Evolutionary conservation across 2,888 invertebrate species (phyloP).

Genomic region (Myathropa florea): DNA sequence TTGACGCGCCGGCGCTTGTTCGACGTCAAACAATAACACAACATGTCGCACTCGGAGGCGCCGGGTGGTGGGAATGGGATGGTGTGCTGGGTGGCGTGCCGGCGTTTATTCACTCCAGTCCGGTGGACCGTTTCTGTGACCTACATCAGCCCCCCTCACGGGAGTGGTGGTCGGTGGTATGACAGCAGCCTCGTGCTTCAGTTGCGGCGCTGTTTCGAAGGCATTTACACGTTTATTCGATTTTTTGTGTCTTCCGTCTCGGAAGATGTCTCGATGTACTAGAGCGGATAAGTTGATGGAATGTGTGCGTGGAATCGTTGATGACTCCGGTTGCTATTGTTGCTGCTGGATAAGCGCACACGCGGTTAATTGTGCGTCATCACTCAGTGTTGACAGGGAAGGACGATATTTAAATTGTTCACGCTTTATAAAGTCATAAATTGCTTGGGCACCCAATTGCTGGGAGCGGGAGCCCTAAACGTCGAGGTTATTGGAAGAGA

Average conservation of each 20-base stretch:
- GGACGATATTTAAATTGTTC: constrained; percentile 14
- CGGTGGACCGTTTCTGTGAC: neutral
- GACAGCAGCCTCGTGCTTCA: constrained; percentile 2
- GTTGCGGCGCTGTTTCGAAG: neutral
- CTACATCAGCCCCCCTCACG: neutral
- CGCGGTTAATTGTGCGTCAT: constrained; percentile 25
- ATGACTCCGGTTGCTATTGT: neutral
- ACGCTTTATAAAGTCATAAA: constrained; percentile 9
- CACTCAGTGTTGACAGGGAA: neutral
- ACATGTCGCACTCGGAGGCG: constrained; percentile 40
- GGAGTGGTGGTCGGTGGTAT: neutral
- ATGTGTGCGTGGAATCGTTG: constrained; percentile 36
- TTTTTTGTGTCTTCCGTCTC: constrained; percentile 21
- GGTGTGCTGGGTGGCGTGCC: neutral
- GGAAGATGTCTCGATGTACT: constrained; percentile 41
- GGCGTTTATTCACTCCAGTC: neutral
- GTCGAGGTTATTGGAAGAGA: neutral
- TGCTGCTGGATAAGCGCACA: neutral
- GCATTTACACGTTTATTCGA: constrained; percentile 34
- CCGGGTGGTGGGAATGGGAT: neutral
- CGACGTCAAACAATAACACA: constrained; percentile 50
- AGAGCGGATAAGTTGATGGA: constrained; percentile 29
- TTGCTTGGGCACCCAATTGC: neutral
- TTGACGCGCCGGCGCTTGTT: constrained; percentile 59
- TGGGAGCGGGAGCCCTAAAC: neutral